These are phyloP conservation scores for Trichacis sp. DNA, from an alignment of 2,888 invertebrate species.

Conservation along the genomic window DNA sequence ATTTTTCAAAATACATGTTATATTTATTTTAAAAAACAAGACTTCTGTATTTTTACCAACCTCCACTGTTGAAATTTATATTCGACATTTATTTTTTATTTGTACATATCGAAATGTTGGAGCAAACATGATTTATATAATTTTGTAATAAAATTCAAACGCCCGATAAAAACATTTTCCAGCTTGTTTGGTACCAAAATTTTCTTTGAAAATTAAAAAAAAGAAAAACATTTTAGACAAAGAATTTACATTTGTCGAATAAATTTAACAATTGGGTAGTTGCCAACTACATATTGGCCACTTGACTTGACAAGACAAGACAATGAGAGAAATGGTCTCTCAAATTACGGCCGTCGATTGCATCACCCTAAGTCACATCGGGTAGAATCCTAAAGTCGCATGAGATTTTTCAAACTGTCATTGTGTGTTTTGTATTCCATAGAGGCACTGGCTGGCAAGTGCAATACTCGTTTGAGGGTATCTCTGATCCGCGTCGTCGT, in stretches of 20 bases:
- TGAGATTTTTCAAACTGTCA: slow-evolving; percentile 78
- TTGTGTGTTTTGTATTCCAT: slow-evolving; percentile 94
- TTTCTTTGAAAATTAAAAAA: too few relatives aligned
- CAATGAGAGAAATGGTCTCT: too few relatives aligned
- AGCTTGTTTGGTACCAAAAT: too few relatives aligned
- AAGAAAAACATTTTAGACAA: too few relatives aligned
- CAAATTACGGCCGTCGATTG: neutral
- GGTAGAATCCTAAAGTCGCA: slow-evolving; percentile 37
- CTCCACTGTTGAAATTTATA: too few relatives aligned
- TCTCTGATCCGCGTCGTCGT: slow-evolving; percentile 94
- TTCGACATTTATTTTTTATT: too few relatives aligned
- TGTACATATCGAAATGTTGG: too few relatives aligned
- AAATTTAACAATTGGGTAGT: slow-evolving; percentile 32
- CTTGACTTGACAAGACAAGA: too few relatives aligned
- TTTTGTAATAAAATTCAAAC: neutral
- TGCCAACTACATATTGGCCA: slow-evolving; percentile 32
- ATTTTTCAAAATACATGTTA: neutral
- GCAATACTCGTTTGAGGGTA: slow-evolving; percentile 92
- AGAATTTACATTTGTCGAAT: slow-evolving; percentile 30
- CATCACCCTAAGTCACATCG: slow-evolving; percentile 23
- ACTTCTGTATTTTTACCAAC: too few relatives aligned
- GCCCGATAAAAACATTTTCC: slow-evolving; percentile 1
- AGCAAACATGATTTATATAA: too few relatives aligned
- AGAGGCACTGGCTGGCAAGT: slow-evolving; percentile 91
- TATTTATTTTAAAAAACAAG: neutral